Evolutionary conservation across 2,113 vertebrate species (phyloP).

Genomic region (Pseudonaja textilis): DNA sequence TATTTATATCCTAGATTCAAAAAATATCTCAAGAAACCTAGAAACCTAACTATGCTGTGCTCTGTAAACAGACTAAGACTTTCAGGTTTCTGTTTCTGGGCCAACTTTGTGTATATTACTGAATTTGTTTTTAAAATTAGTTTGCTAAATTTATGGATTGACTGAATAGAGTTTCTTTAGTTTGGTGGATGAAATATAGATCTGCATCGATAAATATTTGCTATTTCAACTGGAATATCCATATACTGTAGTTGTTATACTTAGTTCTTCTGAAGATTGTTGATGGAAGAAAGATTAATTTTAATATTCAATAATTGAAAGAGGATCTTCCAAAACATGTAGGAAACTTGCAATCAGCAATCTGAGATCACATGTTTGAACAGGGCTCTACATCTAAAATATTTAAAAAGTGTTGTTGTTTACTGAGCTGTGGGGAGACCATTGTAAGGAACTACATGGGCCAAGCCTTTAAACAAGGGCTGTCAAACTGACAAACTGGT

Average conservation of each 20-base stretch:
- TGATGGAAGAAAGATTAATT: background rate
- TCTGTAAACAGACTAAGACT: background rate
- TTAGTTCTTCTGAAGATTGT: background rate
- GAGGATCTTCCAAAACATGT: background rate
- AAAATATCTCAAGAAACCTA: background rate
- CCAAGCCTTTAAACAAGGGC: background rate
- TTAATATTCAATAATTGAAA: background rate
- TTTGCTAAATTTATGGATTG: background rate
- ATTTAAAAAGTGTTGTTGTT: background rate
- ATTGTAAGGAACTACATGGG: background rate
- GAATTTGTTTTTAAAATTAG: background rate
- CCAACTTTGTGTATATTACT: background rate
- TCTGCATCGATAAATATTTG: background rate
- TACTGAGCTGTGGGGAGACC: background rate
- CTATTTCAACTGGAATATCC: background rate
- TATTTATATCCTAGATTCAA: background rate
- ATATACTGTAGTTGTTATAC: background rate
- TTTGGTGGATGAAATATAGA: background rate
- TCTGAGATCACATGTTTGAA: background rate
- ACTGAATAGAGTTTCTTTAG: background rate
- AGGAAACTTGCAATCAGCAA: background rate
- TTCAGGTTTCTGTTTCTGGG: background rate
- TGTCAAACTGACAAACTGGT: too few species aligned
- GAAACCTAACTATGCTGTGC: background rate
- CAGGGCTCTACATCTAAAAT: background rate